Evolutionary conservation across 2,797 vertebrate genomes (phyloP), one percentile per base, ranked within the genome.

Genomic region (Anabas testudineus): DNA sequence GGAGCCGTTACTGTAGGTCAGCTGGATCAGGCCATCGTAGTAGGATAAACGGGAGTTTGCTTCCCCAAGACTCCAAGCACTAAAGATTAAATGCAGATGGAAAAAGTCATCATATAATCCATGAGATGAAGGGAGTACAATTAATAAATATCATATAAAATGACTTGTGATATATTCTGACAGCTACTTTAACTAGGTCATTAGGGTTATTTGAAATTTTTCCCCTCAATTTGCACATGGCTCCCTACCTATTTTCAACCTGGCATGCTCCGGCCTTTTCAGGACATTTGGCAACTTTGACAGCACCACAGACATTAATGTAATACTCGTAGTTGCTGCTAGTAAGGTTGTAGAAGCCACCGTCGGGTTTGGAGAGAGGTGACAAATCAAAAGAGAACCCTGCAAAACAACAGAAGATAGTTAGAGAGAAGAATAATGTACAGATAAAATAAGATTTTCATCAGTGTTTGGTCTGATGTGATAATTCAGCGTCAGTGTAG

Each of bases 21-120:
- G 68, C 87, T 98, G 95, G 87, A 99, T 96, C 85, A 98, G 93
- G n/a, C 97, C 97, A 37, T 99, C 90, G 0, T 99, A 99, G 83
- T 99, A 99, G 0, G 95, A 95, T 66, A 99, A 95, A 15, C 54
- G 95, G 10, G 94, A 91, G 74, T 92, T 97, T 0, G 92, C 94
- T 5, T 93, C 42, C 0, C 97, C 97, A 22, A 99, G 92, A 91
- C 87, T 98, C 97, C 97, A 99, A 2, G 66, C 70, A 0, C 84
- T 90, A 18, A 64, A 39, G 3, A 2, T 0, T 26, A 46, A 49
- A 24, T 6, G 2, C 41, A 48, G 37, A 66, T 1, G 15, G 7
- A 14, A 30, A 18, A 41, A 19, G 24, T 41, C 22, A 21, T 41
- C 6, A 26, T 15, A 13, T 15, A 2, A 13, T 22, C 21, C 5